Base-by-base conservation (phyloP, 1,140 invertebrate genomes). In the Drosophila subpulchrella region DNA sequence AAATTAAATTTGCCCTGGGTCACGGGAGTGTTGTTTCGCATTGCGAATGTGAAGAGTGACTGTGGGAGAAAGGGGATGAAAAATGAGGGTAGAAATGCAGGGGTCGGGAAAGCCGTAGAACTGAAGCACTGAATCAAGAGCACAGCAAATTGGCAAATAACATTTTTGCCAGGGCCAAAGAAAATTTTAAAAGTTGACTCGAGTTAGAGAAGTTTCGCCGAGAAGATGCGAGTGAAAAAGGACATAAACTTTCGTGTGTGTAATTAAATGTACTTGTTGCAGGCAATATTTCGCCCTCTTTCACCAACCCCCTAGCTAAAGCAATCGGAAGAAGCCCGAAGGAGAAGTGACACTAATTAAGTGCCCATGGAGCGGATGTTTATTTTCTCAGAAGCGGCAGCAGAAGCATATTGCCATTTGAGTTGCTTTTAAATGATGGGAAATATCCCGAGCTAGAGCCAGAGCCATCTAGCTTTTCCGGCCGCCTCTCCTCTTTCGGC, bases 201-300 rank as follows among this genome's bases (percentile, higher is more conserved):
- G 63, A 78, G 75, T 75, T 78, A 78, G 70, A 56, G 55, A 68
- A 61, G 59, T 47, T 51, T 54, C 42, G 12, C 50, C 24, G 39
- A 55, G 34, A 17, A 41, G n/a, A 57, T 34, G 47, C 34, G 13
- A 57, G 46, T 47, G 39, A 46, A 42, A 63, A 78, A 53, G 60
- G 62, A 65, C 46, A 58, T 72, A 46, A 80, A 79, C 48, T 75
- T 80, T 75, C 48, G 74, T 62, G 77, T 62, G 63, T 66, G 80
- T 83, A 83, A 83, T 83, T 83, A 83, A 83, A 83, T 83, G 82
- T 75, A 83, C 80, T 83, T 83, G 80, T 83, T 83, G 80, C 75
- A 59, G 55, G 24, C 42, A 38, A 75, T 44, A 30, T 17, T 24
- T 17, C 30, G 4, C n/a, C 3, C 15, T 8, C 15, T 7, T 44